Evolutionary conservation across 2,888 invertebrate genomes (phyloP).

Genomic region (Campoplex nolae): DNA sequence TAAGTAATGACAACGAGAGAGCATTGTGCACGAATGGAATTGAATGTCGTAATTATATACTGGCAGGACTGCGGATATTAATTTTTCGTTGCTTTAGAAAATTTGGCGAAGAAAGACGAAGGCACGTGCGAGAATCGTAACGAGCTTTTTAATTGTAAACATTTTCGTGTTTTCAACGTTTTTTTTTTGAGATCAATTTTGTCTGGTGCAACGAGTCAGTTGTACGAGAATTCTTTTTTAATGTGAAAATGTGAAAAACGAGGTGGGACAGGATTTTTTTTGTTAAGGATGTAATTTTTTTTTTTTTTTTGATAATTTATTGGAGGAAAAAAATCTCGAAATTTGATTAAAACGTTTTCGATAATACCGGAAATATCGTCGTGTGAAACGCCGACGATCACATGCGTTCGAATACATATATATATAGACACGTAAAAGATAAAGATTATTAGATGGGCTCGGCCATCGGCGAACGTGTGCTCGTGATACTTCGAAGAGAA

Average conservation of each 20-base stretch:
- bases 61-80: conserved; percentile 4
- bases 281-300: neutral
- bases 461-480: conserved; percentile 27
- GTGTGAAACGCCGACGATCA: neutral
- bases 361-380: neutral
- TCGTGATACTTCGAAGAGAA: conserved; percentile 40
- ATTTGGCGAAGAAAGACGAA: neutral
- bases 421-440: neutral
- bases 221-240: neutral
- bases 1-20: conserved; percentile 40
- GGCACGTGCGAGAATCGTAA: conserved; percentile 14
- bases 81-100: conserved; percentile 15
- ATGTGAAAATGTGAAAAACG: neutral
- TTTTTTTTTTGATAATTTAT: neutral
- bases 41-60: conserved; percentile 43
- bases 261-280: too few relatives aligned
- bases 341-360: neutral
- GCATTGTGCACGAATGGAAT: conserved; percentile 24
- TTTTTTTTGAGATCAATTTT: neutral
- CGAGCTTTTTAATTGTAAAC: neutral
- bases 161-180: neutral
- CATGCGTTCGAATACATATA: neutral
- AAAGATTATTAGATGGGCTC: conserved; percentile 30
- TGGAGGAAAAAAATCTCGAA: neutral
- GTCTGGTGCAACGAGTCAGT: too few relatives aligned